Evolutionary conservation across 2,113 vertebrate species (phyloP).

Genomic region (Pangasianodon gigas): DNA sequence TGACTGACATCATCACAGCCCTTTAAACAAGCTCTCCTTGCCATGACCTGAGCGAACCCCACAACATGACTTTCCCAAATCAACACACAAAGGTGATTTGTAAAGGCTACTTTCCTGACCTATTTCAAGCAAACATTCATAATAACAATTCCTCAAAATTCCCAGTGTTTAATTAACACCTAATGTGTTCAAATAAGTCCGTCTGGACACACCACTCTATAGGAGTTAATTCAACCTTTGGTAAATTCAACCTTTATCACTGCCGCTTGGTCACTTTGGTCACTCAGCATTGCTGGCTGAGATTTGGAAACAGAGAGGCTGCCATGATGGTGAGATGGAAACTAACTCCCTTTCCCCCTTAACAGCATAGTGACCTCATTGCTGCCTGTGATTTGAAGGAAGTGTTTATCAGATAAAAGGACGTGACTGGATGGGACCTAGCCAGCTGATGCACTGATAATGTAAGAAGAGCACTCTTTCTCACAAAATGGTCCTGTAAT

Average conservation of each 20-base stretch:
- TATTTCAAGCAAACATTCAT: background rate
- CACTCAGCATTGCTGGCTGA: background rate
- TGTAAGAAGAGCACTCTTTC: background rate
- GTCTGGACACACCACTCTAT: background rate
- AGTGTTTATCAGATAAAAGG: constrained; percentile 34
- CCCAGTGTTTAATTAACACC: background rate
- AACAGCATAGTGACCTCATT: constrained; percentile 39
- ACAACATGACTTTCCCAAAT: background rate
- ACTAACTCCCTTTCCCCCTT: constrained; percentile 23
- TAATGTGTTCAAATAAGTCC: background rate
- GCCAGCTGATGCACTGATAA: constrained; percentile 21
- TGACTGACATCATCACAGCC: background rate
- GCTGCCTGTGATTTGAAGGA: constrained; percentile 13
- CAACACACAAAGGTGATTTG: background rate
- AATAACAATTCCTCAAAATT: background rate
- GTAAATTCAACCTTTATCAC: background rate
- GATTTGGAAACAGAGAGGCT: background rate
- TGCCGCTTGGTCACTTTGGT: background rate
- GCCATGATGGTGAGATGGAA: background rate
- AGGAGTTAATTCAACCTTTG: background rate
- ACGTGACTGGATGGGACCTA: constrained; percentile 15
- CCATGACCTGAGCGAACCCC: background rate
- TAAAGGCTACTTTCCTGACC: background rate
- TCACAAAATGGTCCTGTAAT: background rate
- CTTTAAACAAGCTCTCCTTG: background rate